Base-by-base conservation (phyloP, 2,888 invertebrate genomes). In the Dorcus hopei region DNA sequence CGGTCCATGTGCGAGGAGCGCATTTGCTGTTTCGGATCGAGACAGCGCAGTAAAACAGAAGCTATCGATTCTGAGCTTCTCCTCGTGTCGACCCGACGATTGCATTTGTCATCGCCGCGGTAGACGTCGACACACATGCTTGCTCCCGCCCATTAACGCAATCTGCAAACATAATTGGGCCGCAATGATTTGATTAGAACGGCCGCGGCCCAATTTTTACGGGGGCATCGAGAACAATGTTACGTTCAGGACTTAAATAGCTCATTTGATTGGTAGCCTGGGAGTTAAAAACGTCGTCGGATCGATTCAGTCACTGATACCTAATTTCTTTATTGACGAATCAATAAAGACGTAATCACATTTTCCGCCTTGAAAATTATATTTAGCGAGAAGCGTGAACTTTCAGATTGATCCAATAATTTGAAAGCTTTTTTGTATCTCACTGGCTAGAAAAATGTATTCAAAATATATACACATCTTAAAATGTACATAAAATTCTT, bases 71-170 rank as follows among this genome's bases (percentile, higher is more conserved):
- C 60, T 61, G 58, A 54, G 54, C 55, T 58, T 54, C 9, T 52
- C 40, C 51, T 63, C 45, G 19, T 23, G 45, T 9, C 19, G 61
- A 63, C 59, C 49, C 54, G 63, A 66, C 66, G 60, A 66, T 65
- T 66, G 64, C 64, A 66, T 59, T 67, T 65, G 66, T 67, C 66
- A 65, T 64, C 67, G 64, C 59, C 54, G 58, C 55, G 54, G 59
- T 59, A 61, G 58, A 52, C 61, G 26, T 6, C 53, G 57, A 40
- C 9, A 52, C 41, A 38, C 33, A 7, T 42, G 14, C 26, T 23
- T 42, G 41, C 16, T 4, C 14, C 26, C 52, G 41, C 26, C 42
- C 41, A 40, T 52, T 42, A 33, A 19, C 52, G 26, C 40, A 52
- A 40, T 26, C 23, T 11, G 45, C 45, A 23, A 45, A 45, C 19